Base-by-base conservation (phyloP, 2,888 invertebrate species). In the Acanthosepion lycidas region DNA sequence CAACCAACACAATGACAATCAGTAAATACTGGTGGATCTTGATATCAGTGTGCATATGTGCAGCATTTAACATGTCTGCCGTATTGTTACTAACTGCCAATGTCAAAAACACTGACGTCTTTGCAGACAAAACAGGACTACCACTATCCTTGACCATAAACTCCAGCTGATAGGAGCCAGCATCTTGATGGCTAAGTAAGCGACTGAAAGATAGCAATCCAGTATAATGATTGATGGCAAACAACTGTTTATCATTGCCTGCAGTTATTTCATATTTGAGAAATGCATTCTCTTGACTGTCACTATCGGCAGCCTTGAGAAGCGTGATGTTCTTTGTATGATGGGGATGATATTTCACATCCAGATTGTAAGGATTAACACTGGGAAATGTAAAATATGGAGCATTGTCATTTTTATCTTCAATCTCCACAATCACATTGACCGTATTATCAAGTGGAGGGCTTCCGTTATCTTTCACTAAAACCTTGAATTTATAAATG, bases 1-100 rank as follows among this genome's bases (percentile, higher is more conserved):
- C 78, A 78, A 78, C 78, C n/a, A 78, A 78, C 78, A 78, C 78
- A 78, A 78, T 78, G n/a, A 78, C 78, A 78, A 78, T 78, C n/a
- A 78, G 78, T 78, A 78, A 78, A 78, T 78, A 78, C 78, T 78
- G 78, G 78, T 78, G 78, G 78, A 78, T 78, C 78, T 78, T 78
- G 78, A 78, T 78, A 78, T 78, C 78, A 15, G 15, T 78, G 18
- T 78, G 78, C n/a, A 23, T 33, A 78, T 78, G 23, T 4, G 78
- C 78, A 78, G 78, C 78, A 78, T 78, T 78, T 78, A 78, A 78
- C 15, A 78, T 78, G 15, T 78, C 78, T 78, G n/a, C 78, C 6
- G 78, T 78, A 78, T 78, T 78, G 78, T 78, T 78, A 78, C 78
- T 78, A n/a, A 78, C 78, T 78, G 78, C 23, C 78, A 78, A 78